Percentiles rank a stretch among this genome's conserved stretches.
These are phyloP conservation scores for Bovichtus variegatus DNA, from an alignment of 2,797 vertebrate species.

Conservation along the genomic window DNA sequence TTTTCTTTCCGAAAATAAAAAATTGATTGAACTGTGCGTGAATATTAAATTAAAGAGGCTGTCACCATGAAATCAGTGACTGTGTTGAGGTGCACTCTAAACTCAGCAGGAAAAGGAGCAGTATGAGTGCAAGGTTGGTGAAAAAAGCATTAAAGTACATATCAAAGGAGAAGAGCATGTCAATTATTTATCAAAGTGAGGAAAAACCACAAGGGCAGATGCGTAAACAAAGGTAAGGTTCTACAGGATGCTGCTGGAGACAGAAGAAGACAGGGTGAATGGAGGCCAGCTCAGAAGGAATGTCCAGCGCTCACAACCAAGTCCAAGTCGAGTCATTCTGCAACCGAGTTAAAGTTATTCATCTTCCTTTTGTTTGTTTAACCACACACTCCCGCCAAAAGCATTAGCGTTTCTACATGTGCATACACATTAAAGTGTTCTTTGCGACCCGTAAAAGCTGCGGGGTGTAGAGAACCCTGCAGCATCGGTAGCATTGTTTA, in stretches of 20 bases:
- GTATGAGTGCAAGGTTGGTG: conserved; percentile 58
- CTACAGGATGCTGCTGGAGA: conserved; percentile 35
- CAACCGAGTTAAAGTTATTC: conserved; percentile 1
- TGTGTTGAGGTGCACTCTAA: conserved; percentile 65
- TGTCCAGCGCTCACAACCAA: neutral
- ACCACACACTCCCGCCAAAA: conserved; percentile 27
- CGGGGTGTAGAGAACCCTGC: conserved; percentile 39
- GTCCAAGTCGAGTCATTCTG: neutral
- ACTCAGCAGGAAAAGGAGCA: conserved; percentile 54
- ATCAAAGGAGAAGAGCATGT: conserved; percentile 77
- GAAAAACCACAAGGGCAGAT: conserved; percentile 61
- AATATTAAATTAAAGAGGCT: conserved; percentile 61
- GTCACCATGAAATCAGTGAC: conserved; percentile 51
- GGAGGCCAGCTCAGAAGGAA: conserved; percentile 9
- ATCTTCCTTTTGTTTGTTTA: conserved; percentile 24
- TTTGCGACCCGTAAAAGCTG: conserved; percentile 63
- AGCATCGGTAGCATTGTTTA: conserved; percentile 58
- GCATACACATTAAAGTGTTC: conserved; percentile 47
- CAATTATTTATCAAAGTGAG: conserved; percentile 81
- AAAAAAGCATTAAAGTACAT: conserved; percentile 77
- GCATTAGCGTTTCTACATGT: conserved; percentile 30
- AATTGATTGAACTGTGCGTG: conserved; percentile 36
- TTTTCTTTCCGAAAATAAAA: conserved; percentile 15
- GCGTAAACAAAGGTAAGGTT: conserved; percentile 74
- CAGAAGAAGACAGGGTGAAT: conserved; percentile 11